Percentiles rank a stretch among this genome's conserved stretches.
These are phyloP conservation scores for Eurypyga helias DNA, from an alignment of 2,113 vertebrate species.

Conservation along the genomic window DNA sequence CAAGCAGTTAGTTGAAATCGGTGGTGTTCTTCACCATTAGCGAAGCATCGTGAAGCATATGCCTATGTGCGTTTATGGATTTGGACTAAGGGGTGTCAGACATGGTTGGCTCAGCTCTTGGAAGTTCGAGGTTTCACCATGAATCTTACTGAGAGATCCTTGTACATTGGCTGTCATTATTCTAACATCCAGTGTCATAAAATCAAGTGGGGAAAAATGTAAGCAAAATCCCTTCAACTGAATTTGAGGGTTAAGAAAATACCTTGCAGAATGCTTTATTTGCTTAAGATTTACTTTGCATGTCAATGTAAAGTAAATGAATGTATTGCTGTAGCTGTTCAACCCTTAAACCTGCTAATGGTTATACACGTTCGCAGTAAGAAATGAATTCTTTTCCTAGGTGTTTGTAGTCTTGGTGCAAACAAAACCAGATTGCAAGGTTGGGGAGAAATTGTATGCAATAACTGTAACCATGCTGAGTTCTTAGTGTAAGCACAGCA, in stretches of 20 bases:
- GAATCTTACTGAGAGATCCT: background rate
- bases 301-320: too few species aligned
- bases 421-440: background rate
- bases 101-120: background rate
- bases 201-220: background rate
- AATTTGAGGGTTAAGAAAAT: background rate
- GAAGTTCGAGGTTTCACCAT: accelerated
- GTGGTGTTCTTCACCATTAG: background rate
- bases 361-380: background rate
- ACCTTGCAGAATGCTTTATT: background rate
- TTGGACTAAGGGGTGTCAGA: background rate
- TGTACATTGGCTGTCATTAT: background rate
- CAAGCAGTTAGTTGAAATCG: background rate
- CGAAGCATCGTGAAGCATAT: background rate
- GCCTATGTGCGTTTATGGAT: background rate
- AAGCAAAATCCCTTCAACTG: background rate
- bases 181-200: background rate
- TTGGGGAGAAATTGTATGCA: background rate
- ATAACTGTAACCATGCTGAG: background rate
- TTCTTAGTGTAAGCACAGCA: background rate
- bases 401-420: background rate
- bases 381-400: background rate
- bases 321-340: background rate
- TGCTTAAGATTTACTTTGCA: background rate
- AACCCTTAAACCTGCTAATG: background rate